Conservation (phyloP, 2,888 invertebrate species). For the Agrochola macilenta region DNA sequence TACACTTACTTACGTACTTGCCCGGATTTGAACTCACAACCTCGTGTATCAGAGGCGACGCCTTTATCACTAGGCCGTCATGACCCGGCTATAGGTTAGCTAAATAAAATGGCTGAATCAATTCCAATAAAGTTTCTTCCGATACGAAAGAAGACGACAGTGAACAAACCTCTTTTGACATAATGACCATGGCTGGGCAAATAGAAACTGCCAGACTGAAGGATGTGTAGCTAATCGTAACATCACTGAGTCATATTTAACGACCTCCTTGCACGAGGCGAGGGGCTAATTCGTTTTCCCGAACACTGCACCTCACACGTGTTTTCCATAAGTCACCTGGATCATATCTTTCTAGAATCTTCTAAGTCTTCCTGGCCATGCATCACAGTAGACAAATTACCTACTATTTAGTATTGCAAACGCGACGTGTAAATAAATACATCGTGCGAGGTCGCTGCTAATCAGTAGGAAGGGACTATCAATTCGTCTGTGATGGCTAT, state of each 20-base stretch:
- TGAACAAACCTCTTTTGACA: not conserved
- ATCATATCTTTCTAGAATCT: not conserved
- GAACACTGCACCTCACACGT: constrained; percentile 14
- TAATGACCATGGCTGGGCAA: not conserved
- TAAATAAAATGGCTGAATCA: no score
- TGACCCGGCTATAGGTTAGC: no score
- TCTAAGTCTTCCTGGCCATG: not conserved
- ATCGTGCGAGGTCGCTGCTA: constrained; percentile 26
- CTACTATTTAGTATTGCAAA: constrained; percentile 21
- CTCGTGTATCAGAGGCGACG: no score
- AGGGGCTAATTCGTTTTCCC: not conserved
- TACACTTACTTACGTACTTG: no score
- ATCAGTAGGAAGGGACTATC: constrained; percentile 23
- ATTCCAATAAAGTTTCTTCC: no score
- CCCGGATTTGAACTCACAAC: no score
- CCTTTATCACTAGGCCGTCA: no score
- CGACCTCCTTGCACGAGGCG: constrained; percentile 11
- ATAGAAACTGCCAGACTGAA: not conserved
- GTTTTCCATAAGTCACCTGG: not conserved
- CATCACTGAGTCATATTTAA: not conserved
- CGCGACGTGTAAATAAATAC: constrained; percentile 33
- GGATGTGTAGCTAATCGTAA: not conserved
- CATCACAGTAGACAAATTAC: not conserved
- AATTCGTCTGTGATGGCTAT: not conserved
- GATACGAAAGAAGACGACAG: no score